A percentile compares a stretch with the other conserved stretches of the same genome.
Evolutionary conservation across 92 coral and sea anemone genomes (phyloP).

Genomic region (Nematostella vectensis): DNA sequence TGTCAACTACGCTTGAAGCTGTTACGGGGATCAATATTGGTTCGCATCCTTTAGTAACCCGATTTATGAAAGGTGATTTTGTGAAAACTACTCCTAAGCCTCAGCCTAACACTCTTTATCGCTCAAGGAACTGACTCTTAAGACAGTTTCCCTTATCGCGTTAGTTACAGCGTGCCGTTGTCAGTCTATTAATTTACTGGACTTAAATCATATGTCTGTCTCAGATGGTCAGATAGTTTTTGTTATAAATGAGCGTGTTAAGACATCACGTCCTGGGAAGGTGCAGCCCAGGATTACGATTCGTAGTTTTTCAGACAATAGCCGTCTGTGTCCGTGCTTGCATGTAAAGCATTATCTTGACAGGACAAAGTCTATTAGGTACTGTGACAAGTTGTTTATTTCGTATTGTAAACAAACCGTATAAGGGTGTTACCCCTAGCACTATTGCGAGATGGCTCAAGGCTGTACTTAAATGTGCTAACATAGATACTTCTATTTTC

Average conservation of each 20-base stretch:
- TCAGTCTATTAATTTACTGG: constrained; percentile 25
- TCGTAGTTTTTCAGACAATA: constrained; percentile 3
- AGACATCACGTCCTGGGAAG: constrained; percentile 22
- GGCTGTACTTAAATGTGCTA: constrained; percentile 4
- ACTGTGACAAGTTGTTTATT: not conserved
- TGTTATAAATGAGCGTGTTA: not conserved
- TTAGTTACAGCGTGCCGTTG: constrained; percentile 19
- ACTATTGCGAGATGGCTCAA: constrained; percentile 13
- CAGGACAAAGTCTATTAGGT: not conserved
- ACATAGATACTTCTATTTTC: constrained; percentile 1
- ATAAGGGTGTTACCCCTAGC: not conserved
- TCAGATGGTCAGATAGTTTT: not conserved
- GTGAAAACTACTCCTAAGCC: constrained; percentile 23
- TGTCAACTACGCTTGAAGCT: constrained; percentile 4
- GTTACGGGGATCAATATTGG: constrained; percentile 13
- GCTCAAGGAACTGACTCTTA: constrained; percentile 20
- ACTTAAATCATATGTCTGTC: not conserved
- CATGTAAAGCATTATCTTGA: not conserved
- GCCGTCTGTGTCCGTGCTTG: not conserved
- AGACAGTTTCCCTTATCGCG: constrained; percentile 23
- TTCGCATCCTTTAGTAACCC: constrained; percentile 15
- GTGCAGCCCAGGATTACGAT: not conserved
- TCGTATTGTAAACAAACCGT: constrained; percentile 15
- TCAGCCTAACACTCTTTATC: constrained; percentile 8
- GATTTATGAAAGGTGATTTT: constrained; percentile 31